These are phyloP conservation scores for Alces alces DNA, from an alignment of 2,113 vertebrate species.

Conservation along the genomic window DNA sequence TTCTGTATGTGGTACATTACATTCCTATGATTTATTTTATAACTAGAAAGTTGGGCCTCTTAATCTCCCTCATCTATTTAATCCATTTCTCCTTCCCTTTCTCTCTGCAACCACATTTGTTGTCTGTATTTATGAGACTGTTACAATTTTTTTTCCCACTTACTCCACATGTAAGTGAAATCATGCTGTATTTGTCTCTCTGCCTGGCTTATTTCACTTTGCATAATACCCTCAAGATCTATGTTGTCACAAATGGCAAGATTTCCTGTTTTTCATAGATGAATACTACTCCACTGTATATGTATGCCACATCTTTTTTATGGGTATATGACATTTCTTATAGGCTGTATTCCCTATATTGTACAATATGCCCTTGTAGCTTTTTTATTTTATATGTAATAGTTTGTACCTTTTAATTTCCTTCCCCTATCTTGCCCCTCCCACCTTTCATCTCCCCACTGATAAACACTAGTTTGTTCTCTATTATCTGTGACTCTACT, in stretches of 20 bases:
- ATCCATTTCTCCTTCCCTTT: not conserved
- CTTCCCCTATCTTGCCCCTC: not conserved
- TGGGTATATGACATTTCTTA: not conserved
- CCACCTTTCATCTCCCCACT: not conserved
- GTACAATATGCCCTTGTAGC: not conserved
- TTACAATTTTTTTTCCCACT: not conserved
- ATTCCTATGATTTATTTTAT: not conserved
- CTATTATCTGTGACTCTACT: not conserved
- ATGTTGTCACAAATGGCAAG: not conserved
- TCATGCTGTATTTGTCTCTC: not conserved
- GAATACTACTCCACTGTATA: not conserved
- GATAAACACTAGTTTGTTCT: not conserved
- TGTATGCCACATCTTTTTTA: not conserved
- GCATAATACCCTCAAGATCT: not conserved
- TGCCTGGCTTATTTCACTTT: not conserved
- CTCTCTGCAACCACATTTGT: not conserved
- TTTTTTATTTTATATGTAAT: not conserved
- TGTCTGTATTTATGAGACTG: not conserved
- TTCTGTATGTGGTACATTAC: not conserved
- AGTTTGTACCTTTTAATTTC: not conserved
- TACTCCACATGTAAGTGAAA: not conserved
- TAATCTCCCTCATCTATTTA: not conserved
- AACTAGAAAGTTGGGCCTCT: not conserved
- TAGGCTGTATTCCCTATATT: not conserved
- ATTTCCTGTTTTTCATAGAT: not conserved